Conservation (phyloP, 2,797 vertebrate genomes). For the Mormyrops boulengeri region DNA sequence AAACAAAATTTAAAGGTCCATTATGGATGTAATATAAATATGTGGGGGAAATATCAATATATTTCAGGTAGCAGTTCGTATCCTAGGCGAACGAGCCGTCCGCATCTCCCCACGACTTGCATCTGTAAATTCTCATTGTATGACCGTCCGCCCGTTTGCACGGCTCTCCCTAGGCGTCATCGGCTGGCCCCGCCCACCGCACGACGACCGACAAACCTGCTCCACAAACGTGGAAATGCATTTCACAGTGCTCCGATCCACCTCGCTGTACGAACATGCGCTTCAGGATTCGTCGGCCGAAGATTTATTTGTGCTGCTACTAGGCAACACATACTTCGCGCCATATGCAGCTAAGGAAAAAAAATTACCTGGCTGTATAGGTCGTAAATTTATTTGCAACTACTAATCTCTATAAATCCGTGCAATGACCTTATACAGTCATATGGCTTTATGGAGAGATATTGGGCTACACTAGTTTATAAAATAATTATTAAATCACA, state of each 20-base stretch:
- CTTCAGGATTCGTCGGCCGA: neutral
- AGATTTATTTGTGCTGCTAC: neutral
- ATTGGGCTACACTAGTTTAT: neutral
- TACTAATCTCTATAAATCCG: neutral
- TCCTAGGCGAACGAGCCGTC: neutral
- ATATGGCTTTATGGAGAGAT: neutral
- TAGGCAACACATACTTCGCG: neutral
- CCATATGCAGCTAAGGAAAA: neutral
- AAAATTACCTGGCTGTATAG: neutral
- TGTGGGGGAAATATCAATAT: neutral
- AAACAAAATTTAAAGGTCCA: conserved; percentile 9
- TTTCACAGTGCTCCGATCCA: neutral
- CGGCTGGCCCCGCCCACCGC: conserved; percentile 23
- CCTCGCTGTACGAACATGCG: neutral
- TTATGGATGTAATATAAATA: neutral
- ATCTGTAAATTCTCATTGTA: conserved; percentile 24
- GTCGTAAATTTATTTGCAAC: neutral
- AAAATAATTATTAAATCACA: neutral
- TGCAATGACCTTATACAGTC: neutral
- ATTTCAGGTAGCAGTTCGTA: neutral
- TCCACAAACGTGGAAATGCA: neutral
- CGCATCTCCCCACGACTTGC: neutral
- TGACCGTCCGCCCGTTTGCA: conserved; percentile 11
- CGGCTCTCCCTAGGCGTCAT: conserved; percentile 17
- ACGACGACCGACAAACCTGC: neutral